Evolutionary conservation across 2,113 vertebrate species (phyloP), one percentile per base, ranked within the genome.

Genomic region (Anhinga rufa): DNA sequence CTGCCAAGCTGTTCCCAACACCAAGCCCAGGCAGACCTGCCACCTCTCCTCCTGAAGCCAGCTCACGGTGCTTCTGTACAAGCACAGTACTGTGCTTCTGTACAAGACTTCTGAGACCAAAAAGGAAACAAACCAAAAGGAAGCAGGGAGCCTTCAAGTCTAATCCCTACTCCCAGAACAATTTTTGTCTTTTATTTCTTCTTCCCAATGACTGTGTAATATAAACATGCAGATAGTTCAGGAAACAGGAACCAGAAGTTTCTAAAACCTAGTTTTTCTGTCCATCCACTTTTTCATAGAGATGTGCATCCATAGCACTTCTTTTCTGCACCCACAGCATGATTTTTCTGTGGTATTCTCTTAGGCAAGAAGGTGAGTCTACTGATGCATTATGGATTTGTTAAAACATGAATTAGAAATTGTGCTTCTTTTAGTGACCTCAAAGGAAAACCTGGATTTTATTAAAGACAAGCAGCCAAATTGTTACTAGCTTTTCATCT

Each of bases 381-480:
- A 86, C 79, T 95, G 88, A 92, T 97, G 85, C 93, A 97, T 97
- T 97, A 96, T 94, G 92, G 89, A 97, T 97, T 94, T 92, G 62
- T 86, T 96, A 93, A 95, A 95, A 89, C 88, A 95, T 96, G 96
- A 96, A 97, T 97, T 96, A 96, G 93, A 96, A 95, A 96, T 90
- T 92, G 76, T 78, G 77, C 68, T 96, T 95, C 92, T 96, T 93
- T 88, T 88, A 90, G 79, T 76, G 91, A 95, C 91, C 94, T 97
- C 91, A 93, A 93, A 95, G 79, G 82, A 94, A 94, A 97, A 87
- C 58, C 87, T 96, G 95, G 95, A 86, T 94, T 97, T 94, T 97
- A 97, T 97, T 97, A 96, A 96, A 96, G 86, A 90, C 93, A 72
- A 40, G 51, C 55, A 81, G 92, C 86, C 86, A 94, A 97, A 96